Base-by-base conservation (phyloP, 2,113 vertebrate species). In the Gadus macrocephalus region DNA sequence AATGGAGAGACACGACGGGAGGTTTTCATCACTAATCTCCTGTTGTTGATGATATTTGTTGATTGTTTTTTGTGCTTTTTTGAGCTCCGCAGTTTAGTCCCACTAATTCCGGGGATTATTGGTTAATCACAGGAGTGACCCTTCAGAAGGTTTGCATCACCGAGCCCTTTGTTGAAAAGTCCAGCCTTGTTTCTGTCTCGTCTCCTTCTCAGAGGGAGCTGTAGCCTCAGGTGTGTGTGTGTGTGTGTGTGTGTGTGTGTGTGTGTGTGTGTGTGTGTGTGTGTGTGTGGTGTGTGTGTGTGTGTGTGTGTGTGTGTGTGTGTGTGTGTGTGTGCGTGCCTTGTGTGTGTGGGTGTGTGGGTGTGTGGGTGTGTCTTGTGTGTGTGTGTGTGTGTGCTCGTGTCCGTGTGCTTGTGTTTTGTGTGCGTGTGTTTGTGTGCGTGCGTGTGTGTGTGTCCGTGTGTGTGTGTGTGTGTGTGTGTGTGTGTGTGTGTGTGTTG, bases 11-110 rank as follows among this genome's bases (percentile, higher is more conserved):
- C 68, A 73, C 74, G 73, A 76, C 69, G 66, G 70, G 49, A 66
- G 74, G 77, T 55, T 81, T 81, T 80, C 72, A 81, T 80, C 63
- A 17, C 73, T 86, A 84, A 85, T 81, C 78, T 74, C 58, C 75
- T 64, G 78, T 78, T 84, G 77, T 81, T 79, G 63, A 49, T 67
- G 62, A 78, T 60, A 35, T 75, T 67, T 53, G 27, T 35, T 12
- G 20, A 15, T 55, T 38, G 69, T 74, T 60, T 25, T 66, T 79
- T 78, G 64, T 53, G 64, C 70, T 76, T 25, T 3, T 25, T 25
- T 25, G 2, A 25, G 25, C 2, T 2, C 25, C 25, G 81, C 77
- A 75, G 59, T 60, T 4, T n/a, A 68, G 64, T 75, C 80, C 76
- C 72, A 74, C 66, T 81, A 76, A 83, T 78, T 64, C 71, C 49